Percentiles rank a stretch among this genome's conserved stretches.
phyloP scores from a whole-genome alignment of 2,113 vertebrate species.

The Varanus salvator region DNA sequence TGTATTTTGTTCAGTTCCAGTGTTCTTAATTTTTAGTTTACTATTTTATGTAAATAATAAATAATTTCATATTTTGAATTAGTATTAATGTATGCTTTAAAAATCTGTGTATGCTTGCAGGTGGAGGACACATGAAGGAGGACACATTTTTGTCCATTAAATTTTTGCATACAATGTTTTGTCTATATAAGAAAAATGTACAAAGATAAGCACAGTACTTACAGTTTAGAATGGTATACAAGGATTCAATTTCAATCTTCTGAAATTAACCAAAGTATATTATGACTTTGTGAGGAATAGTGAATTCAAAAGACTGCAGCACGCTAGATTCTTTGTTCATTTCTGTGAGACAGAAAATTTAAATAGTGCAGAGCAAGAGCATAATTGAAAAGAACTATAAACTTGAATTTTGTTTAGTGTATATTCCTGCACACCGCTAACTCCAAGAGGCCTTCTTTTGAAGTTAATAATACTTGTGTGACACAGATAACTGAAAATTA shows the following conservation, averaged over 20 bases:
- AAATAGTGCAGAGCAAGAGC: background rate
- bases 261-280: background rate
- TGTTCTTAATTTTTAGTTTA: background rate
- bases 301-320: background rate
- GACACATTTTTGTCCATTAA: background rate
- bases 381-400: background rate
- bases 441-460: conserved; percentile 12
- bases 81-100: background rate
- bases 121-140: background rate
- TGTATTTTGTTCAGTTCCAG: background rate
- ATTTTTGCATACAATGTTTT: background rate
- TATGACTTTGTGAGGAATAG: background rate
- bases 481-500: background rate
- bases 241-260: background rate
- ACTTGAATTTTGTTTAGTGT: background rate
- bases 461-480: background rate
- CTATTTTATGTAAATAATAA: background rate
- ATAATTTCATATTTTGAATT: background rate
- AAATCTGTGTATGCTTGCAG: background rate
- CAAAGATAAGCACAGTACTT: background rate
- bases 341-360: background rate
- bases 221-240: background rate
- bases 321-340: background rate
- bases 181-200: background rate
- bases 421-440: background rate